Evolutionary conservation across 2,797 vertebrate species (phyloP), one percentile per base, ranked within the genome.

Genomic region (Mallotus villosus): DNA sequence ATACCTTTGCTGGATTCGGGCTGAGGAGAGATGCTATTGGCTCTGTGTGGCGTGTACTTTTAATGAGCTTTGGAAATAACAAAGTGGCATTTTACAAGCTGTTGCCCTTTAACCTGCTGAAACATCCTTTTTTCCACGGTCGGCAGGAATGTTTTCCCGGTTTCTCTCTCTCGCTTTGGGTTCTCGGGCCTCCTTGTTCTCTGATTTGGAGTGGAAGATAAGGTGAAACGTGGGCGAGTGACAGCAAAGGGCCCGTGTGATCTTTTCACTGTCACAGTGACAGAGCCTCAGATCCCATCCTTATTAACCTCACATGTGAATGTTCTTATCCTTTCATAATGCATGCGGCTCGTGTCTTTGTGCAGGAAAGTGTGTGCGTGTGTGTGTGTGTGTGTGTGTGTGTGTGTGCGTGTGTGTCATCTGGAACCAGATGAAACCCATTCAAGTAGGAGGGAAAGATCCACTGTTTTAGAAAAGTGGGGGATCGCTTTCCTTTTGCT

Each of bases 51-150:
- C 70, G 24, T 62, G 78, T 63, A 71, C 63, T 82, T 90, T 90
- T 82, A 87, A 75, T 73, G 75, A 27, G 61, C 86, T 88, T 84
- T 83, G 76, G 85, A 85, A 88, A 90, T 91, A 88, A 88, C 87
- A 81, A 86, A 88, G 82, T 81, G 64, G 24, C 78, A 73, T 82
- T 78, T 83, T 90, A 88, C 75, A 66, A 79, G 78, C 78, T 82
- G 80, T 87, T 81, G 76, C 51, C 78, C 78, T 81, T 84, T 74
- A 73, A 87, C 81, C 85, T 87, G 81, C 80, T 86, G 82, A 86
- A 86, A 22, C 49, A 67, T 22, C 41, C 34, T 46, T 64, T 22
- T 29, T 34, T 70, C 70, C 63, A 58, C 46, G 57, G 66, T 49
- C 16, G 4, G 12, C 22, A 51, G 41, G 25, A 37, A 12, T 27